A percentile compares a stretch with the other conserved stretches of the same genome.
phyloP scores from a whole-genome alignment of 2,888 invertebrate genomes.

The Enoplolaimus lenunculus region DNA sequence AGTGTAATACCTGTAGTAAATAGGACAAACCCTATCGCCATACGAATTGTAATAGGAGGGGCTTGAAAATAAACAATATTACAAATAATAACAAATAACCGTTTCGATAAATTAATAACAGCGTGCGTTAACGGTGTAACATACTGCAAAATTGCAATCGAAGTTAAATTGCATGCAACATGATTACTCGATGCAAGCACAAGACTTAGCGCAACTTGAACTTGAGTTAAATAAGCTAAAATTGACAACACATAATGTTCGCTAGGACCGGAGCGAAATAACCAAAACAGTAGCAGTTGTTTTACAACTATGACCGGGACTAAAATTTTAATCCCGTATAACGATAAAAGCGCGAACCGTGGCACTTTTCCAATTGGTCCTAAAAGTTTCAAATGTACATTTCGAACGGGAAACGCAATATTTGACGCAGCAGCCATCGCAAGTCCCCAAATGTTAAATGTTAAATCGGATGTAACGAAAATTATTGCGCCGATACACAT shows the following conservation, averaged over 20 bases:
- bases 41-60: not conserved
- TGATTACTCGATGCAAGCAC: not conserved
- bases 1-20: not conserved
- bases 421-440: not conserved
- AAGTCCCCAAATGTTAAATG: not conserved
- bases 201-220: not conserved
- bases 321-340: not conserved
- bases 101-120: not conserved
- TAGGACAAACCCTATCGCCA: not conserved
- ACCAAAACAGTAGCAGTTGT: too few species aligned
- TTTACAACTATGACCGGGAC: not conserved
- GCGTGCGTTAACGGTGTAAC: not conserved
- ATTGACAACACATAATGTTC: not conserved
- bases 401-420: not conserved
- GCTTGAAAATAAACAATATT: not conserved
- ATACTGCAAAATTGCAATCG: not conserved
- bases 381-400: not conserved
- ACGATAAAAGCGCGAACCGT: not conserved
- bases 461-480: not conserved
- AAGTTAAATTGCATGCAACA: not conserved
- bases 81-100: not conserved
- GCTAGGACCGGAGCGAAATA: too few species aligned
- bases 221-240: not conserved
- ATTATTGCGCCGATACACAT: not conserved
- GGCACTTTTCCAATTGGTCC: too few species aligned